phyloP scores from a whole-genome alignment of 2,797 vertebrate genomes.

The Margarornis squamiger region DNA sequence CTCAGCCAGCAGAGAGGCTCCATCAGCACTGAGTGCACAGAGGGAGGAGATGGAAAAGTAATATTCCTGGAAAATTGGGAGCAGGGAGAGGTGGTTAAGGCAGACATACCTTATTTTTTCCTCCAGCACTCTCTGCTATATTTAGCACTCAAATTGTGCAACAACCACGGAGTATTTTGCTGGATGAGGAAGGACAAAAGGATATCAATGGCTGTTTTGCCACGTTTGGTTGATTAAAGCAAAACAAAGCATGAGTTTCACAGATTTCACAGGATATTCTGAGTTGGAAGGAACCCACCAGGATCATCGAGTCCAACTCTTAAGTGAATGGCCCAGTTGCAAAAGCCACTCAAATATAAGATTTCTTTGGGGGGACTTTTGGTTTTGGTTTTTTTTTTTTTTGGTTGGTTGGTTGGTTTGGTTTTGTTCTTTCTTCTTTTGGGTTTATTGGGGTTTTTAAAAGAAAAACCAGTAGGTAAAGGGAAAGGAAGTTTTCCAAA shows the following conservation, averaged over 20 bases:
- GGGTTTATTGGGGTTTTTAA: neutral
- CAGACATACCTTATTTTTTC: neutral
- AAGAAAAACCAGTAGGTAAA: neutral
- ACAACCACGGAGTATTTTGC: neutral
- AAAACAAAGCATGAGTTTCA: neutral
- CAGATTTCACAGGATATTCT: neutral
- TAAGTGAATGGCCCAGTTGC: neutral
- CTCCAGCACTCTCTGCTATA: neutral
- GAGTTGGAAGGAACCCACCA: neutral
- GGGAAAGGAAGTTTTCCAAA: neutral
- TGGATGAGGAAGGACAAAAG: neutral
- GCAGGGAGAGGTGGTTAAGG: neutral
- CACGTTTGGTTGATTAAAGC: accelerated
- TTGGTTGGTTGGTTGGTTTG: neutral
- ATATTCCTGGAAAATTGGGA: neutral
- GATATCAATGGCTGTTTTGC: neutral
- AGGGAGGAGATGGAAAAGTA: neutral
- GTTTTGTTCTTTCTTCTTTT: neutral
- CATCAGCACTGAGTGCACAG: neutral
- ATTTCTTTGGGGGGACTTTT: no score
- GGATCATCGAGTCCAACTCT: neutral
- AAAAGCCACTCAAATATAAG: neutral
- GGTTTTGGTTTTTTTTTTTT: no score
- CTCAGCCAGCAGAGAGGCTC: neutral
- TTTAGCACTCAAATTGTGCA: neutral